Evolutionary conservation across 2,113 vertebrate species (phyloP), one percentile per base, ranked within the genome.

Genomic region (Caretta caretta): DNA sequence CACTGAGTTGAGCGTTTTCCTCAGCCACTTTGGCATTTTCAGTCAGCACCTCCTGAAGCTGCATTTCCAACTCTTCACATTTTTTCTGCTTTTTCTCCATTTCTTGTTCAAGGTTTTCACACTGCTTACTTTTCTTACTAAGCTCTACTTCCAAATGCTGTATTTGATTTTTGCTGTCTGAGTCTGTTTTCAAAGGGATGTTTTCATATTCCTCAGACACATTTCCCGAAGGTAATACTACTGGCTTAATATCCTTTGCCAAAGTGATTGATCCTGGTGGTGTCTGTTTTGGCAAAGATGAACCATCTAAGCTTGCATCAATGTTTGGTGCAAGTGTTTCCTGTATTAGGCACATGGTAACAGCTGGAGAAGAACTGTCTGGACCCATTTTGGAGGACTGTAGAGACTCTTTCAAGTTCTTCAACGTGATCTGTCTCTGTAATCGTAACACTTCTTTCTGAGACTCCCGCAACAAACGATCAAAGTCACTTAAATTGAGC

Each of bases 381-480:
- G 87, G 53, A 56, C 42, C 91, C 19, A 72, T 35, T 51, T 65
- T 85, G 25, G 89, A 84, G 38, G 54, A 42, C 42, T 92, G 87
- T 9, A 90, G 81, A 65, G 95, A 93, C 29, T 93, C 25, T n/a
- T 69, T 79, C 50, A 88, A 83, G 81, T 87, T 49, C 72, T 89
- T 94, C 97, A 1, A 98, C 95, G 85, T 98, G 90, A 99, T 95
- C 95, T 99, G 99, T 85, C 98, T 98, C 94, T 99, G 99, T 49
- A 99, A 98, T 62, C 98, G 98, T 88, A 99, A 92, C 86, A 99
- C 99, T 96, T 99, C 99, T 92, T 97, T 98, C 97, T 99, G 99
- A 80, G 99, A 99, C 96, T 99, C 98, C 17, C 98, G 96, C 75
- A 99, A 97, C 88, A 99, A 98, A 54, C 98, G 97, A 97, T 99